These are phyloP conservation scores for Odontamblyopus rebecca DNA, from an alignment of 2,797 vertebrate genomes.

Conservation along the genomic window DNA sequence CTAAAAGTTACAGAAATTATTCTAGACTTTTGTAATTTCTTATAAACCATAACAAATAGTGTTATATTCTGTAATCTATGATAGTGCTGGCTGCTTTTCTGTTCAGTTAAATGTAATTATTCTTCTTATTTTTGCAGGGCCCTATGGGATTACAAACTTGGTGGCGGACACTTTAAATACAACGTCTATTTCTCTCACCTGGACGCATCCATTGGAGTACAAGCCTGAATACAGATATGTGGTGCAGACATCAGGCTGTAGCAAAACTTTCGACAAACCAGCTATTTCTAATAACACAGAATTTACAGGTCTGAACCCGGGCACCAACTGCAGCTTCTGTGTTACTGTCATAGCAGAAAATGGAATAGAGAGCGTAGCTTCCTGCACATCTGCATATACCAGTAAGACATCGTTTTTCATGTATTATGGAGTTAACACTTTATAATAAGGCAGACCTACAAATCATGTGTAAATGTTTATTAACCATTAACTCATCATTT, in stretches of 20 bases:
- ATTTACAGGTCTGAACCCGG: conserved; percentile 53
- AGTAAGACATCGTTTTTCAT: conserved; percentile 42
- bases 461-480: too few species aligned
- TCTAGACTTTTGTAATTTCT: too few species aligned
- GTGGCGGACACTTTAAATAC: conserved; percentile 30
- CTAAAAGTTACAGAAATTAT: too few species aligned
- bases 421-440: background rate
- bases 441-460: too few species aligned
- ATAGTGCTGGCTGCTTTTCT: background rate
- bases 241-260: conserved; percentile 34
- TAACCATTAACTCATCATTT: too few species aligned
- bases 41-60: too few species aligned
- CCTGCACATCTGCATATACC: conserved; percentile 54
- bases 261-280: background rate
- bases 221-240: conserved; percentile 41
- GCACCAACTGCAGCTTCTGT: conserved; percentile 62
- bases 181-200: conserved; percentile 45
- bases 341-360: conserved; percentile 44
- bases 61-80: too few species aligned
- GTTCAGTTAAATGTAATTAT: background rate
- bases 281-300: fast-evolving
- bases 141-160: conserved; percentile 18
- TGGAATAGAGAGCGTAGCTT: conserved; percentile 28
- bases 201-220: conserved; percentile 35
- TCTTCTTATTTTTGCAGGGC: conserved; percentile 52